Evolutionary conservation across 2,888 invertebrate genomes (phyloP).

Genomic region (Ethmia dodecea): DNA sequence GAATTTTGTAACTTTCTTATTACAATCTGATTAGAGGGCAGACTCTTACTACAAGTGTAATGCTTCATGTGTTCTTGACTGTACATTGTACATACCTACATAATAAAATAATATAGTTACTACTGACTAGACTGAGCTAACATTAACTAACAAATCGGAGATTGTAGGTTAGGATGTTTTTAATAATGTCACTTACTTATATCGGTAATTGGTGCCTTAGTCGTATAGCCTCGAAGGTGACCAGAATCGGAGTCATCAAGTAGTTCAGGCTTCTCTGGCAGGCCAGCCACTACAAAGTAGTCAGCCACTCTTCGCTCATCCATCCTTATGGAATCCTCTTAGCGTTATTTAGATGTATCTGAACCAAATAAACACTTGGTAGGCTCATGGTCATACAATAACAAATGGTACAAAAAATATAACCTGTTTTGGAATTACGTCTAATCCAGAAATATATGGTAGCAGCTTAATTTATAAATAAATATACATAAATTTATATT

Average conservation of each 20-base stretch:
- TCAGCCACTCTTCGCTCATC: conserved; percentile 95
- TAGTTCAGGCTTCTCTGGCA: conserved; percentile 88
- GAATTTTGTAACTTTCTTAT: too few species aligned
- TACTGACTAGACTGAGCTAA: too few species aligned
- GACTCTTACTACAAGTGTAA: too few species aligned
- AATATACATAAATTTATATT: not conserved
- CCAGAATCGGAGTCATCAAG: conserved; percentile 89
- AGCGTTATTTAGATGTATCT: conserved; percentile 30
- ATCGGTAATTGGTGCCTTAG: conserved; percentile 96
- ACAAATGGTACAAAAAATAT: conserved; percentile 25
- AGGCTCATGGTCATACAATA: conserved; percentile 25
- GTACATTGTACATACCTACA: too few species aligned
- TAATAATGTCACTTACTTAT: conserved; percentile 87
- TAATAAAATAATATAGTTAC: too few species aligned
- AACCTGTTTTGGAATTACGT: conserved; percentile 21
- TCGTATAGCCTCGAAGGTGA: conserved; percentile 87
- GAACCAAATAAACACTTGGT: conserved; percentile 22
- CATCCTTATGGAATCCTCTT: conserved; percentile 68
- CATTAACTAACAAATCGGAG: too few species aligned
- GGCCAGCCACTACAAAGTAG: conserved; percentile 98
- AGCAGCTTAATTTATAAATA: not conserved
- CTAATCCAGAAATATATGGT: too few species aligned
- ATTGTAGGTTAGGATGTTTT: too few species aligned
- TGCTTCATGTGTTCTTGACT: too few species aligned
- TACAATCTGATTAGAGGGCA: too few species aligned